Conservation (phyloP, 2,113 vertebrate species). For the Hoplias malabaricus region DNA sequence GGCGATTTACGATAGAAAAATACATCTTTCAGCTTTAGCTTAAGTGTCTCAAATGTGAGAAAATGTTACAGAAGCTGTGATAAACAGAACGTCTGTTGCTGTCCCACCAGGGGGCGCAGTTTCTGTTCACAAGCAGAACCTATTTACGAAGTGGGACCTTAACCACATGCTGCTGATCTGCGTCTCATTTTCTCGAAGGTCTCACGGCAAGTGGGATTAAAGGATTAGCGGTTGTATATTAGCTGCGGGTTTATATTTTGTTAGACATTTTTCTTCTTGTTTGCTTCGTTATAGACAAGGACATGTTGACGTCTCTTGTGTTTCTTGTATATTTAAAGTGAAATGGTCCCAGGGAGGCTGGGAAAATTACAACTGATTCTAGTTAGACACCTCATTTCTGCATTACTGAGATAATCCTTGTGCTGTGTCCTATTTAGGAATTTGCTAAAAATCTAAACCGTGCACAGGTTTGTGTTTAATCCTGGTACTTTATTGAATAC, state of each 20-base stretch:
- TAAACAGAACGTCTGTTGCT: neutral
- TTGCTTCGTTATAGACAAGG: slow-evolving; percentile 46
- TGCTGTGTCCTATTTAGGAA: slow-evolving; percentile 61
- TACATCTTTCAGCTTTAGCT: no score
- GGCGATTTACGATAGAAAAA: no score
- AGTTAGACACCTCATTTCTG: slow-evolving; percentile 62
- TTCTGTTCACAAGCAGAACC: neutral
- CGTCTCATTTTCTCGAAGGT: slow-evolving; percentile 17
- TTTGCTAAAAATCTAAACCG: slow-evolving; percentile 68
- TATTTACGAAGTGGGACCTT: slow-evolving; percentile 26
- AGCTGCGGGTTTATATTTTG: slow-evolving; percentile 24
- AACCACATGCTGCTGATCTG: slow-evolving; percentile 39
- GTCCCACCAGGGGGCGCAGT: neutral
- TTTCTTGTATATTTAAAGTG: slow-evolving; percentile 55
- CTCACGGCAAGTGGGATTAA: slow-evolving; percentile 59
- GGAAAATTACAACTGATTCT: slow-evolving; percentile 56
- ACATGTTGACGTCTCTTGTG: slow-evolving; percentile 62
- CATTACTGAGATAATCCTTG: slow-evolving; percentile 51
- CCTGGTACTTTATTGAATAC: slow-evolving; percentile 78
- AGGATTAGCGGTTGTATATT: neutral
- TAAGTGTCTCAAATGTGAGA: neutral
- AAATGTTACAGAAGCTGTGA: neutral
- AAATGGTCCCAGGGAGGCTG: slow-evolving; percentile 52
- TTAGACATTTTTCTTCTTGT: slow-evolving; percentile 38
- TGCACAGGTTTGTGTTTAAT: slow-evolving; percentile 75